phyloP scores from a whole-genome alignment of 2,113 vertebrate genomes.

The Xyrauchen texanus region DNA sequence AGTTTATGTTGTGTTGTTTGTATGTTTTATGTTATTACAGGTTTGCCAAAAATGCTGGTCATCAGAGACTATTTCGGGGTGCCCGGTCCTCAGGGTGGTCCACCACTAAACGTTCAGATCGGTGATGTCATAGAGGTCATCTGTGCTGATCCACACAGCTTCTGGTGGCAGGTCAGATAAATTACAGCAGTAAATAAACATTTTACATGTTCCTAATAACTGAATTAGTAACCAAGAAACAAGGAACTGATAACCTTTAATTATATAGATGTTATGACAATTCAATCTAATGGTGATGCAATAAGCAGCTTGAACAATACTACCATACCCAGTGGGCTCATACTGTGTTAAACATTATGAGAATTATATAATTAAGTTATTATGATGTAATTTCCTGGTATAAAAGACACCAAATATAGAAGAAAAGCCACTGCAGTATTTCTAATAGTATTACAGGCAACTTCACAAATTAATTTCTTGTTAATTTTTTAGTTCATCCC shows the following conservation, averaged over 20 bases:
- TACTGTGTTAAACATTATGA: not conserved
- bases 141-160: constrained; percentile 85
- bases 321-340: not conserved
- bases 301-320: not conserved
- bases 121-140: constrained; percentile 90
- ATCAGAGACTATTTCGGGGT: constrained; percentile 84
- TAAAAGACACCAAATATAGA: no score
- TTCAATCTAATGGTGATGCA: not conserved
- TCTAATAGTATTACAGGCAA: no score
- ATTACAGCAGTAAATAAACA: not conserved
- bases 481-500: no score
- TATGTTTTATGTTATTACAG: constrained; percentile 65
- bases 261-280: not conserved
- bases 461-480: no score
- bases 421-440: no score
- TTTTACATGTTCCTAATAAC: not conserved
- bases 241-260: not conserved
- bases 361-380: no score
- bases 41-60: constrained; percentile 90
- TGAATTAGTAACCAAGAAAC: not conserved
- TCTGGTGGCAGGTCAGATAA: constrained; percentile 90
- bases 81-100: constrained; percentile 79
- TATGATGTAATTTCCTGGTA: no score
- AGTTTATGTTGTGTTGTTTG: not conserved
- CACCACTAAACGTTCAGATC: constrained; percentile 80